Evolutionary conservation across 2,113 vertebrate species (phyloP).

Genomic region (Ceyx margarethae): DNA sequence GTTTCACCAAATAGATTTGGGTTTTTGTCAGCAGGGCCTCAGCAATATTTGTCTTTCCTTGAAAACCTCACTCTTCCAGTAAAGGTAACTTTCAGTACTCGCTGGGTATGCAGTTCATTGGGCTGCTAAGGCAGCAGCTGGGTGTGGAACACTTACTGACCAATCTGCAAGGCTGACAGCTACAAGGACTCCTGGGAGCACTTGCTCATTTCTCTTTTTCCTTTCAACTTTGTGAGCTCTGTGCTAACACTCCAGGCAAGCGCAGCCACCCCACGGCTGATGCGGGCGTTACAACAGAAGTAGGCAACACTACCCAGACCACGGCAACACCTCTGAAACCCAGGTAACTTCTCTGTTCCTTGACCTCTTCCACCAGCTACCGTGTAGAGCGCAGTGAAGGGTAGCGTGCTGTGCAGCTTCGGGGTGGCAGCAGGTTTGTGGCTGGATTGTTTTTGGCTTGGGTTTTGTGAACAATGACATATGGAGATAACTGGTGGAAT

Average conservation of each 20-base stretch:
- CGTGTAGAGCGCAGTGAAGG: neutral
- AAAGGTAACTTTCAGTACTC: neutral
- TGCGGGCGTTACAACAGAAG: neutral
- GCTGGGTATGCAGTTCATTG: neutral
- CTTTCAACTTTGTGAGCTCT: neutral
- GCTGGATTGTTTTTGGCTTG: neutral
- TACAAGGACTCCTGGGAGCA: neutral
- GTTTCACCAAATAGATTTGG: neutral
- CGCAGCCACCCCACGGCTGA: fast-evolving
- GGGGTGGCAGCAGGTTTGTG: neutral
- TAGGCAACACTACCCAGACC: neutral
- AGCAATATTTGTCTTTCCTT: neutral
- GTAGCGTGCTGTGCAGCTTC: neutral
- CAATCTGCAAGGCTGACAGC: neutral
- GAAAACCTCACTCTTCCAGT: neutral
- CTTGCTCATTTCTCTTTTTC: neutral
- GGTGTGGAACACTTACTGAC: neutral
- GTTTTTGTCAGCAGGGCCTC: neutral
- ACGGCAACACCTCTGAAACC: neutral
- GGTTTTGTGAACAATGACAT: neutral
- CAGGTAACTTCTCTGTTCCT: fast-evolving
- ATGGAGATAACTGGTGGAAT: neutral
- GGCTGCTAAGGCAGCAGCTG: neutral
- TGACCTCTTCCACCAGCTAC: fast-evolving
- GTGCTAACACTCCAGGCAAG: fast-evolving